Percentiles rank a stretch among this genome's conserved stretches.
These are phyloP conservation scores for Acrocephalus kingi DNA, from an alignment of 2,113 vertebrate genomes.

Conservation along the genomic window DNA sequence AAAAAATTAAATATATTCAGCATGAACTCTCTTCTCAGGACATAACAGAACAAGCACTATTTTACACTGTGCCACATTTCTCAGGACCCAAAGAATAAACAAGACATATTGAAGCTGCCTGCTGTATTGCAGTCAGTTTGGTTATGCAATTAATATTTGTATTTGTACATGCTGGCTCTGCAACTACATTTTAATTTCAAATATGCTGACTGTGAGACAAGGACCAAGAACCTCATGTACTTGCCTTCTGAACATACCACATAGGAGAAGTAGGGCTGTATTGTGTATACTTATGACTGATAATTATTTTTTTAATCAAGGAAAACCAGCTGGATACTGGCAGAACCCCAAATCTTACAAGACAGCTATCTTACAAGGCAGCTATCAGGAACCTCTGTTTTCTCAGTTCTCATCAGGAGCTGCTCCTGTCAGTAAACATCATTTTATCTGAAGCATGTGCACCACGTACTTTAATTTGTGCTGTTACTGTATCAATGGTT, in stretches of 20 bases:
- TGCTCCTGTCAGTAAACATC: background rate
- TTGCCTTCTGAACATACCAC: background rate
- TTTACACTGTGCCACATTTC: background rate
- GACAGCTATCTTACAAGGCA: background rate
- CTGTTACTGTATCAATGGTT: background rate
- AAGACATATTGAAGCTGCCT: background rate
- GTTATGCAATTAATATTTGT: background rate
- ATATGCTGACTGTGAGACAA: background rate
- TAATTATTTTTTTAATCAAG: background rate
- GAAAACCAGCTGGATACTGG: background rate
- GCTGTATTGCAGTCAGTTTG: background rate
- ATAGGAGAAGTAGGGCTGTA: background rate
- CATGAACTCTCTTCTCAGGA: background rate
- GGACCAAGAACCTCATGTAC: background rate
- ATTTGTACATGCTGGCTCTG: background rate
- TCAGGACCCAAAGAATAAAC: background rate
- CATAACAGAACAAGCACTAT: background rate
- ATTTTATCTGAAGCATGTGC: background rate
- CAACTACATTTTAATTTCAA: background rate
- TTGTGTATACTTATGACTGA: background rate
- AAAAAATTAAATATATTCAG: background rate
- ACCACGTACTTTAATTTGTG: background rate
- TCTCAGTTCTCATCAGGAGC: background rate
- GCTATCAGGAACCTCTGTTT: background rate
- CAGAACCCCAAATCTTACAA: background rate